Evolutionary conservation across 2,797 vertebrate species (phyloP).

Genomic region (Cuniculus paca): DNA sequence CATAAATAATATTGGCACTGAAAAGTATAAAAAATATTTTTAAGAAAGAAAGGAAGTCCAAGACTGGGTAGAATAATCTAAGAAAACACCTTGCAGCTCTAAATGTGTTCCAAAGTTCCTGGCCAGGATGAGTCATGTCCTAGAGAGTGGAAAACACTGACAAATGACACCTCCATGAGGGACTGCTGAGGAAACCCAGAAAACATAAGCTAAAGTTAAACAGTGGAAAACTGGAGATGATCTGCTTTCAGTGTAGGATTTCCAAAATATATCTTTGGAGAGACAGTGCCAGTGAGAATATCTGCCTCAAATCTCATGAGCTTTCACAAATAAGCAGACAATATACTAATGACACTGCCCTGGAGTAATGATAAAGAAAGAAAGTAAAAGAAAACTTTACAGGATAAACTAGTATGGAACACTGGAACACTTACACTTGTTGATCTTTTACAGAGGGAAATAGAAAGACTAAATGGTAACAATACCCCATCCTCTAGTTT

Average conservation of each 20-base stretch:
- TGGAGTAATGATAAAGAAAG: not conserved
- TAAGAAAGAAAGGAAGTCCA: conserved; percentile 74
- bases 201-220: conserved; percentile 8
- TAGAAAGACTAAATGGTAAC: not conserved
- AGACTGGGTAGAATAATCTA: conserved; percentile 71
- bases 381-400: not conserved
- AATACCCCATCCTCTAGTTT: not conserved
- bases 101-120: conserved; percentile 73
- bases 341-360: not conserved
- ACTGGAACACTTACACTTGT: not conserved
- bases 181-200: conserved; percentile 48
- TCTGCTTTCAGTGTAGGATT: not conserved
- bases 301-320: not conserved
- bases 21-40: conserved; percentile 72
- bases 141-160: conserved; percentile 42
- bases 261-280: conserved; percentile 6
- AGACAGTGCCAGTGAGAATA: not conserved
- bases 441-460: not conserved
- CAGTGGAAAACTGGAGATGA: not conserved
- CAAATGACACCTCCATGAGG: not conserved
- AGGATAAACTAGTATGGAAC: not conserved
- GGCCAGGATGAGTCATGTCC: conserved; percentile 75
- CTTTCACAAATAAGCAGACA: not conserved
- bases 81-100: conserved; percentile 74
- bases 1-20: conserved; percentile 67